A percentile compares a stretch with the other conserved stretches of the same genome.
Conservation (phyloP, 2,888 invertebrate genomes). For the Cantharis lateralis region DNA sequence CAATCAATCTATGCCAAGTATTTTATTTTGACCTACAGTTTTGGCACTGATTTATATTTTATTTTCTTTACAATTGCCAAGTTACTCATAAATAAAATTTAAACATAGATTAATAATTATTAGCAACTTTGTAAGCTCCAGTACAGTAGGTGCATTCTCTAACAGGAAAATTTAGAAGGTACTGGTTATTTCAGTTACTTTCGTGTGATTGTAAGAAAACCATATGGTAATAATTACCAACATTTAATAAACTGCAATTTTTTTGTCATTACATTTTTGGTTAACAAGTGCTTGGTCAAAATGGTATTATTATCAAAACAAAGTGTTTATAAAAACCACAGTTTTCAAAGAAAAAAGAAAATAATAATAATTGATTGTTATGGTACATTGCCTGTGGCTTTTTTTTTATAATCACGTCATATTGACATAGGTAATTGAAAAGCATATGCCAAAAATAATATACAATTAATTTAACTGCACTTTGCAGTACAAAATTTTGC, state of each 20-base stretch:
- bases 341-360: background rate
- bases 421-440: background rate
- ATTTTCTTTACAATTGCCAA: constrained; percentile 7
- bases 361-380: background rate
- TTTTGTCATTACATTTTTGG: background rate
- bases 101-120: background rate
- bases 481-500: background rate
- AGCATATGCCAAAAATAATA: background rate
- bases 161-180: background rate
- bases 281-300: background rate
- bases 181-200: too few relatives aligned
- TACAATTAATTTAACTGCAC: background rate
- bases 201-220: background rate
- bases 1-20: constrained; percentile 52
- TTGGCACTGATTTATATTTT: constrained; percentile 42
- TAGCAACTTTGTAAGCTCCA: background rate
- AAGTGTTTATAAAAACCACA: background rate
- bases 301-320: background rate
- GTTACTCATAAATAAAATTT: background rate
- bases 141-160: background rate
- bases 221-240: background rate
- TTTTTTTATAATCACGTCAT: background rate
- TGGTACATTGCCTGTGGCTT: background rate
- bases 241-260: background rate
- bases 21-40: constrained; percentile 43